Percentiles rank a stretch among this genome's conserved stretches.
phyloP scores from a whole-genome alignment of 2,797 vertebrate species.

The Takifugu rubripes region DNA sequence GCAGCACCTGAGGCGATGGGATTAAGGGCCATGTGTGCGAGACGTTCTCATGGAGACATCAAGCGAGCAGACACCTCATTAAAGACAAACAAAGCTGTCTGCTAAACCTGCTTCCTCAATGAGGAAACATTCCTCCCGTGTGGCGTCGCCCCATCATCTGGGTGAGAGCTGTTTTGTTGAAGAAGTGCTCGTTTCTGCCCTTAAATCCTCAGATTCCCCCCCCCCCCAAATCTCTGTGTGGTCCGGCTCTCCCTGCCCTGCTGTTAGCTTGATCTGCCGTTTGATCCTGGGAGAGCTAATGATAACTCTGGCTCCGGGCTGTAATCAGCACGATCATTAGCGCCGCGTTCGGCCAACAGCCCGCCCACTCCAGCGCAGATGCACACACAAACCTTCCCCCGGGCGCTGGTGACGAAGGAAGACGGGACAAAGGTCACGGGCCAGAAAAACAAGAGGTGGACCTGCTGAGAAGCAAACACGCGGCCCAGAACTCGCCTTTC shows the following conservation, averaged over 20 bases:
- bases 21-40: conserved; percentile 26
- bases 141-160: conserved; percentile 29
- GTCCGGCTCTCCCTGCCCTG: conserved; percentile 7
- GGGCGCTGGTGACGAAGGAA: conserved; percentile 6
- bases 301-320: conserved; percentile 47
- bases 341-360: conserved; percentile 38
- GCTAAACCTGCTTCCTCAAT: conserved; percentile 13
- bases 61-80: conserved; percentile 35
- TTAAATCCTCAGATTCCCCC: neutral
- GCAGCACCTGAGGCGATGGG: conserved; percentile 12
- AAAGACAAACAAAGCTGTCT: conserved; percentile 43
- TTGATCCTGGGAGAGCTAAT: conserved; percentile 51
- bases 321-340: conserved; percentile 70
- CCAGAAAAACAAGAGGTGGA: neutral
- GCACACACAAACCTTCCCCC: conserved; percentile 21
- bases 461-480: conserved; percentile 13
- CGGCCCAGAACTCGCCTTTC: conserved; percentile 1
- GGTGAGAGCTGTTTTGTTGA: neutral
- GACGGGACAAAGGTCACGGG: neutral
- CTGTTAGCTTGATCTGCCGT: conserved; percentile 38
- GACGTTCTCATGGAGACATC: conserved; percentile 36
- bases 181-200: conserved; percentile 4
- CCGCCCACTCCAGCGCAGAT: conserved; percentile 19
- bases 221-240: too few relatives aligned
- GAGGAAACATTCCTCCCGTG: conserved; percentile 36